phyloP scores from a whole-genome alignment of 2,113 vertebrate genomes.

The Neopipo cinnamomea region DNA sequence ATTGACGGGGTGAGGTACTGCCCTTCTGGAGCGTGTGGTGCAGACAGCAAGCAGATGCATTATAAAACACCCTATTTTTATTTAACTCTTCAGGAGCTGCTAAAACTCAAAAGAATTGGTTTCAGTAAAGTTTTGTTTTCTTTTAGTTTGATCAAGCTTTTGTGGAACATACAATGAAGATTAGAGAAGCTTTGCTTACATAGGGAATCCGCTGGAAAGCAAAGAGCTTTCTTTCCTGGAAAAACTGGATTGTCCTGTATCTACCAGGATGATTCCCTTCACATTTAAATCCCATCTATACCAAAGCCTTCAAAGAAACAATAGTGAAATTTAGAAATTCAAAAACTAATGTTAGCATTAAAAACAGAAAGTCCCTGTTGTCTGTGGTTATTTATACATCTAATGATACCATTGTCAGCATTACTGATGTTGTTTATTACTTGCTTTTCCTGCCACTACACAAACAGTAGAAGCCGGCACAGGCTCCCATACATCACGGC shows the following conservation, averaged over 20 bases:
- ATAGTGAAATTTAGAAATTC: background rate
- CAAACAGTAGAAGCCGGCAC: background rate
- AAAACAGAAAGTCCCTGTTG: background rate
- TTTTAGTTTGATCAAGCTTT: background rate
- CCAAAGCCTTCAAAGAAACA: background rate
- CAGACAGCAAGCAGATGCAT: background rate
- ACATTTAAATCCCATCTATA: background rate
- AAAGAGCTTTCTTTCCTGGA: background rate
- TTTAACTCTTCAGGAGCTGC: conserved; percentile 22
- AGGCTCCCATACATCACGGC: conserved; percentile 12
- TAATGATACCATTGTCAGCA: background rate
- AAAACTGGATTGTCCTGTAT: background rate
- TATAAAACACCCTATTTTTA: conserved; percentile 35
- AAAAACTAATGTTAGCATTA: background rate
- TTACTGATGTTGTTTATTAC: background rate
- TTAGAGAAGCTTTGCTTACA: background rate
- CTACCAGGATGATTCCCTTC: background rate
- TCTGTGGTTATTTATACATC: conserved; percentile 5
- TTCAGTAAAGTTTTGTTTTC: conserved; percentile 34
- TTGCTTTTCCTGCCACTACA: conserved; percentile 35
- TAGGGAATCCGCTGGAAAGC: background rate
- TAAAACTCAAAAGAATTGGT: background rate
- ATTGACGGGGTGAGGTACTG: conserved; percentile 44
- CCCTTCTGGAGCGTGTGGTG: background rate
- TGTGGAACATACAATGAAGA: background rate